A percentile compares a stretch with the other conserved stretches of the same genome.
Conservation (phyloP, 2,888 invertebrate genomes). For the Netelia melanura region DNA sequence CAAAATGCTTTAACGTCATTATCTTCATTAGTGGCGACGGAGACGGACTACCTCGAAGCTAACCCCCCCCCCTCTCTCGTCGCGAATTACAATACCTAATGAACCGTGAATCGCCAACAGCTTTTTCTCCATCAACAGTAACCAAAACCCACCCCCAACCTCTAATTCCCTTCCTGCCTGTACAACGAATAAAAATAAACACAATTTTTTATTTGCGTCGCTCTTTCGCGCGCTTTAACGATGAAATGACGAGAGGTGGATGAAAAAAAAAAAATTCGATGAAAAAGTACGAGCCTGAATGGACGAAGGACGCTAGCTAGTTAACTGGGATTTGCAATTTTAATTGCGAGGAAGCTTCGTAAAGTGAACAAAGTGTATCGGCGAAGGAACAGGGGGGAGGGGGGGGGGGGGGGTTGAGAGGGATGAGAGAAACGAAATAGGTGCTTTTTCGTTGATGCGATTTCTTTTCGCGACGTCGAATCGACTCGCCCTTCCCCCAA, state of each 20-base stretch:
- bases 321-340: constrained; percentile 82
- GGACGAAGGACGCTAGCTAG: constrained; percentile 76
- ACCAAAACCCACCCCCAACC: constrained; percentile 42
- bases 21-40: constrained; percentile 82
- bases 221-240: constrained; percentile 75
- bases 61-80: constrained; percentile 54
- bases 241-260: constrained; percentile 52
- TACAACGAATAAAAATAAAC: constrained; percentile 82
- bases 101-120: constrained; percentile 80
- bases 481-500: constrained; percentile 15
- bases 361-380: constrained; percentile 21
- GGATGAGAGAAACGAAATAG: constrained; percentile 6
- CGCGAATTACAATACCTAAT: constrained; percentile 84
- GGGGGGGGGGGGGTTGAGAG: not conserved
- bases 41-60: constrained; percentile 46
- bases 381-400: constrained; percentile 6
- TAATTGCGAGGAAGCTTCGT: constrained; percentile 73
- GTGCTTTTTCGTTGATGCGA: constrained; percentile 25
- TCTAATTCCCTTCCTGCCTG: constrained; percentile 39
- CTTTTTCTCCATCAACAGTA: constrained; percentile 64
- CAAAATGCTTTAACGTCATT: constrained; percentile 83
- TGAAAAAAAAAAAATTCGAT: constrained; percentile 11
- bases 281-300: constrained; percentile 35
- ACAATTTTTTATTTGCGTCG: constrained; percentile 81
- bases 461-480: constrained; percentile 38